These are phyloP conservation scores for Collichthys lucidus DNA, from an alignment of 2,113 vertebrate genomes.

Conservation along the genomic window DNA sequence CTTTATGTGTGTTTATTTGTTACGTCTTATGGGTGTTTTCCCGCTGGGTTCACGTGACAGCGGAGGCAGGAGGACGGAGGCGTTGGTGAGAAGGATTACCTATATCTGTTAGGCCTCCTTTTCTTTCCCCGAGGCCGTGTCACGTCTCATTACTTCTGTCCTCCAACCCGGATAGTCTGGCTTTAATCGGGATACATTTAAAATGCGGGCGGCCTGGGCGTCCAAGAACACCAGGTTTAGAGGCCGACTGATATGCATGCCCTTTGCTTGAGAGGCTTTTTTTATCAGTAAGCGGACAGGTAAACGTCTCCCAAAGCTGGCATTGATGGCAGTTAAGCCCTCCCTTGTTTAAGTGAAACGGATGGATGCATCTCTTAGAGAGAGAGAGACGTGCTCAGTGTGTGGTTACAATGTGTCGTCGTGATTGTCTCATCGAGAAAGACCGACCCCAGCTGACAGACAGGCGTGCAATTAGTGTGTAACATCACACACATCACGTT, in stretches of 20 bases:
- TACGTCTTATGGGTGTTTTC: background rate
- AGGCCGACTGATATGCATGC: slow-evolving; percentile 65
- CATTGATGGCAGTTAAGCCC: slow-evolving; percentile 67
- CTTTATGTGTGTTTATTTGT: too few relatives aligned
- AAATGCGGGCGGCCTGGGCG: slow-evolving; percentile 56
- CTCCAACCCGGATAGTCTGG: slow-evolving; percentile 57
- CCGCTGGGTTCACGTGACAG: slow-evolving; percentile 58
- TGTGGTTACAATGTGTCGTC: slow-evolving; percentile 25
- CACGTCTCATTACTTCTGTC: slow-evolving; percentile 80
- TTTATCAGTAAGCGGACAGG: slow-evolving; percentile 60
- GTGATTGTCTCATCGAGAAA: background rate
- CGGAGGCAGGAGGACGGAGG: slow-evolving; percentile 62
- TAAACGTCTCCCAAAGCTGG: slow-evolving; percentile 73
- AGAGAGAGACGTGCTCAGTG: slow-evolving; percentile 16
- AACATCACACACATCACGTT: background rate
- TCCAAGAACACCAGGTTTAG: slow-evolving; percentile 67
- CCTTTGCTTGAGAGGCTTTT: slow-evolving; percentile 62
- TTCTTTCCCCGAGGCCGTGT: slow-evolving; percentile 67
- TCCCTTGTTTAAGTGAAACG: slow-evolving; percentile 75
- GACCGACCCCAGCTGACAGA: background rate
- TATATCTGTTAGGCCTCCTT: slow-evolving; percentile 73
- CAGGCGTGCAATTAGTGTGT: background rate
- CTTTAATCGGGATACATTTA: slow-evolving; percentile 78
- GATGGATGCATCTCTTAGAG: slow-evolving; percentile 18
- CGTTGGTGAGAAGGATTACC: slow-evolving; percentile 80